Base-by-base conservation (phyloP, 2,888 invertebrate genomes). In the Oscheius sp. region DNA sequence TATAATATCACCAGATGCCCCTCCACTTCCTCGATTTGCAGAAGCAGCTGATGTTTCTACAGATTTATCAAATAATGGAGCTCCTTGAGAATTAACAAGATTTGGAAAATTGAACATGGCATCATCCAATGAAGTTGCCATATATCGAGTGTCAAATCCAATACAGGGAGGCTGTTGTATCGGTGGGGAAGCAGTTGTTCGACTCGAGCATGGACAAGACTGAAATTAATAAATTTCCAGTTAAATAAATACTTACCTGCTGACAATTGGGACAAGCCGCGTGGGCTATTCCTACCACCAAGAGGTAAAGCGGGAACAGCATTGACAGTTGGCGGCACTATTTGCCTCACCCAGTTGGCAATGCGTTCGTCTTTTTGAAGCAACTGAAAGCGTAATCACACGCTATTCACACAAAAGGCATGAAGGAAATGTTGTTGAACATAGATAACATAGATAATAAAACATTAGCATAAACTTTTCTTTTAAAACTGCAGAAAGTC, bases 61-160 rank as follows among this genome's bases (percentile, higher is more conserved):
- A 9, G 32, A 30, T 20, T 65, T 32, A 24, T 65, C 65, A 14
- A 44, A 65, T 2, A 65, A 44, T 5, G 65, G 56, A 12, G 30
- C 30, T 8, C 63, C 63, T 30, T 51, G 38, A 2, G 32, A n/a
- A n/a, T n/a, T n/a, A 30, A 70, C 78, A 14, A 75, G 45, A 57
- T 78, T 75, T 0, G 73, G 75, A 68, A 78, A 78, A 3, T 67
- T 57, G 68, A 74, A 74, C 67, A 78, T 65, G 32, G 78, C 78
- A 38, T 78, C 74, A 45, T 78, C 78, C 12, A 78, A 24, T 8
- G 71, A 54, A 32, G 65, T 68, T 3, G 78, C 75, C 71, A 75
- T 70, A 51, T 71, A 64, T 14, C 68, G 65, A n/a, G 67, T 62
- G 54, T 78, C 73, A 47, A 72, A 78, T 4, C 68, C 65, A 9